Conservation (phyloP, 2,113 vertebrate genomes). For the Macrotus californicus region DNA sequence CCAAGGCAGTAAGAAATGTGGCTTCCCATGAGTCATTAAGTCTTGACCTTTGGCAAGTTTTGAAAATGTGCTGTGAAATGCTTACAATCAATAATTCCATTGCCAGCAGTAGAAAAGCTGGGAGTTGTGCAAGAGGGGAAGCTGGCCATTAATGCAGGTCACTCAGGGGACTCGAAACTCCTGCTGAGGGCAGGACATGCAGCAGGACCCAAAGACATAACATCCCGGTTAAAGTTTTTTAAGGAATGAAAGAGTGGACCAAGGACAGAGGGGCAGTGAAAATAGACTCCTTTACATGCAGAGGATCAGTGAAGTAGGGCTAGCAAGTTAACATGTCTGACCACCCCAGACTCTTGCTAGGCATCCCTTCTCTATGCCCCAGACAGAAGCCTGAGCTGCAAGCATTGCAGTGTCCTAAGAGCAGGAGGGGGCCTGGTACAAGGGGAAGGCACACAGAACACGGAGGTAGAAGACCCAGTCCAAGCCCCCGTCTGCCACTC, state of each 20-base stretch:
- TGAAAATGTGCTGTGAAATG: conserved; percentile 66
- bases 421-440: not conserved
- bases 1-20: conserved; percentile 14
- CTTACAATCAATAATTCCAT: conserved; percentile 60
- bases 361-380: not conserved
- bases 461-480: not conserved
- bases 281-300: not conserved
- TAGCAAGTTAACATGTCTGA: not conserved
- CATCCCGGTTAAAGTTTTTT: not conserved
- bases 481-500: not conserved
- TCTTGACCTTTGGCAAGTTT: conserved; percentile 61
- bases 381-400: not conserved
- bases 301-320: not conserved
- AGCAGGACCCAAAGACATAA: not conserved
- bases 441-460: not conserved
- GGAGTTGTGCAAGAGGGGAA: conserved; percentile 52
- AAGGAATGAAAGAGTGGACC: not conserved
- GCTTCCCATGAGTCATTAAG: conserved; percentile 42
- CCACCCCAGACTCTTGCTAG: not conserved
- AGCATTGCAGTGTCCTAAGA: not conserved
- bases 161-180: not conserved
- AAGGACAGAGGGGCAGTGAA: not conserved
- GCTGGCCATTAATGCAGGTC: not conserved
- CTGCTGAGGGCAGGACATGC: not conserved
- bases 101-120: not conserved